A percentile compares a stretch with the other conserved stretches of the same genome.
Conservation (phyloP, 2,888 invertebrate genomes). For the Anoplius nigerrimus region DNA sequence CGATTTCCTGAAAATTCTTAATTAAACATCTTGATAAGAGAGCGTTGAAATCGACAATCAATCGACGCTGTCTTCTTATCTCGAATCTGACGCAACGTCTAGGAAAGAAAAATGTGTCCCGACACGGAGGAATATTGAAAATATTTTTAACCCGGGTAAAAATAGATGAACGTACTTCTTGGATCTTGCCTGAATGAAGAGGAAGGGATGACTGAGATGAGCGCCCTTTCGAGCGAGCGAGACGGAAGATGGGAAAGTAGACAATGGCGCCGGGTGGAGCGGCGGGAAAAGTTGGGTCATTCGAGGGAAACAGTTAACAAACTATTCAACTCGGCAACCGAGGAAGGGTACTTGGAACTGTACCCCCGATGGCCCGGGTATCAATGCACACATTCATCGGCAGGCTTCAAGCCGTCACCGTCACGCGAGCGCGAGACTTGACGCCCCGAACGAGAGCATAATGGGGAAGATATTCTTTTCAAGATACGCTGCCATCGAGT, state of each 20-base stretch:
- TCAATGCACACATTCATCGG: not conserved
- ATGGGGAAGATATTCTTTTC: not conserved
- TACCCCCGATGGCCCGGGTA: not conserved
- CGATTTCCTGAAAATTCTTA: too few species aligned
- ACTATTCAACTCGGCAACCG: conserved; percentile 49
- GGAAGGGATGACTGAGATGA: not conserved
- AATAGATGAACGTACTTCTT: too few species aligned
- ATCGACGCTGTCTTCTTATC: too few species aligned
- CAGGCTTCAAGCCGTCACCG: not conserved
- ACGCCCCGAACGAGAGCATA: too few species aligned
- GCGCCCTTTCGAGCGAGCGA: not conserved
- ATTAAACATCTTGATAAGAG: too few species aligned
- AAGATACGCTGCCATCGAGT: not conserved
- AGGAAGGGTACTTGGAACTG: not conserved
- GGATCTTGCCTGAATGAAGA: not conserved
- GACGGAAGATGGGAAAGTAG: conserved; percentile 5
- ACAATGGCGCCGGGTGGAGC: conserved; percentile 26
- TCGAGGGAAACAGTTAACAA: conserved; percentile 47
- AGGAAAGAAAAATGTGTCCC: too few species aligned
- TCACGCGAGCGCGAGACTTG: not conserved
- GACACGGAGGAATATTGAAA: too few species aligned
- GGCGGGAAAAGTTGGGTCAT: conserved; percentile 23
- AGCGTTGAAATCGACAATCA: too few species aligned
- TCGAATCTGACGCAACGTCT: too few species aligned
- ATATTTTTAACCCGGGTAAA: too few species aligned